Percentiles rank a stretch among this genome's conserved stretches.
These are phyloP conservation scores for Hippocampus comes DNA, from an alignment of 2,113 vertebrate genomes.

Conservation along the genomic window DNA sequence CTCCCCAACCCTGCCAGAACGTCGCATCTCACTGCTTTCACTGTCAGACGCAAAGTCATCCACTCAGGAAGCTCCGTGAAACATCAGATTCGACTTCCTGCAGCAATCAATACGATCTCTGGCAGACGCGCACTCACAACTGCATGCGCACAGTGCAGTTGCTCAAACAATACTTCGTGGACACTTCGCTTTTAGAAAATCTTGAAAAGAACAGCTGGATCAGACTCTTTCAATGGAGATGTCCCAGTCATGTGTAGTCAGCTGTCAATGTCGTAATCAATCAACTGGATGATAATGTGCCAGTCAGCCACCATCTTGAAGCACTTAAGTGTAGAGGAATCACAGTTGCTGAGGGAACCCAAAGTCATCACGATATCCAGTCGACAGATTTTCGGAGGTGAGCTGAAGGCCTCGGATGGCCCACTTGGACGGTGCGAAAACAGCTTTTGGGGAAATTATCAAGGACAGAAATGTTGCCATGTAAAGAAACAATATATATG, in stretches of 20 bases:
- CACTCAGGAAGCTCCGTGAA: conserved; percentile 69
- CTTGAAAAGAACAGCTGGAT: neutral
- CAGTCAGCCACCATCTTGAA: neutral
- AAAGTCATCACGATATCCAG: neutral
- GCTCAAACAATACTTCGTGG: neutral
- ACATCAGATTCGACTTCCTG: conserved; percentile 80
- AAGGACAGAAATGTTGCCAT: neutral
- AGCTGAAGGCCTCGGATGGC: neutral
- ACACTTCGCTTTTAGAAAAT: conserved; percentile 3
- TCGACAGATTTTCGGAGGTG: neutral
- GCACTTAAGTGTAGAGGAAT: neutral
- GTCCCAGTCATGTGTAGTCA: neutral
- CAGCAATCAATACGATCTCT: conserved; percentile 68
- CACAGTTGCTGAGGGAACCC: neutral
- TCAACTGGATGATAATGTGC: neutral
- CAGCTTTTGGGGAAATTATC: neutral
- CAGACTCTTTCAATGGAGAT: neutral
- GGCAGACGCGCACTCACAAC: conserved; percentile 39
- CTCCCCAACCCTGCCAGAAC: conserved; percentile 7
- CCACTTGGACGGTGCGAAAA: neutral
- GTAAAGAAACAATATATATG: too few species aligned
- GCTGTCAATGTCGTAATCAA: neutral
- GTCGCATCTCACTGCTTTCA: conserved; percentile 27
- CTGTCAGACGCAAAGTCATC: conserved; percentile 53
- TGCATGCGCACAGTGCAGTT: conserved; percentile 20